These are phyloP conservation scores for Eidolon helvum DNA, from an alignment of 2,113 vertebrate genomes.

Conservation along the genomic window DNA sequence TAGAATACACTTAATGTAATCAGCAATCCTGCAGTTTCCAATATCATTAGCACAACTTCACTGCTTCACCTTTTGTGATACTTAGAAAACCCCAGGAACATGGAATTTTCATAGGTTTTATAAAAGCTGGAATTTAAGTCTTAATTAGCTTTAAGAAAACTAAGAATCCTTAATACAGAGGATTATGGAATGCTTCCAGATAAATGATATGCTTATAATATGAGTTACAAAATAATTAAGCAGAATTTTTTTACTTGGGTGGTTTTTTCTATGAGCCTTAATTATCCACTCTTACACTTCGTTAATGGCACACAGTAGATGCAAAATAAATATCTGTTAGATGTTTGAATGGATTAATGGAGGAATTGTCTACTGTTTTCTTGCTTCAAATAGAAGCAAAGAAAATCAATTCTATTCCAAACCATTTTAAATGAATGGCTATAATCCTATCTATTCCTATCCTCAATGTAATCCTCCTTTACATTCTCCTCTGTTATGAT, in stretches of 20 bases:
- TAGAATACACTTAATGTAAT: neutral
- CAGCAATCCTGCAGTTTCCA: neutral
- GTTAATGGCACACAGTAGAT: neutral
- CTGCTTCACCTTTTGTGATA: neutral
- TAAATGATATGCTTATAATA: conserved; percentile 30
- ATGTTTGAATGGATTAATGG: neutral
- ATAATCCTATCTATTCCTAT: neutral
- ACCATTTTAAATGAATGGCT: conserved; percentile 50
- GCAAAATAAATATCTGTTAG: conserved; percentile 5
- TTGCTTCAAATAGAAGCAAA: conserved; percentile 15
- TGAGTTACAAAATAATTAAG: conserved; percentile 15
- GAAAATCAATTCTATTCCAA: conserved; percentile 27
- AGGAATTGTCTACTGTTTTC: neutral
- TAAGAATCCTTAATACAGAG: neutral
- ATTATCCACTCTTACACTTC: neutral
- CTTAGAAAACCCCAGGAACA: neutral
- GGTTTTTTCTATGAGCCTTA: neutral
- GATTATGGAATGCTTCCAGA: neutral
- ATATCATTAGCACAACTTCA: neutral
- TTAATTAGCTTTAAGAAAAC: neutral
- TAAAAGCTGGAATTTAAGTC: neutral
- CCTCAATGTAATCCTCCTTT: neutral
- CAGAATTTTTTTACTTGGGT: neutral
- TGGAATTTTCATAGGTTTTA: neutral
- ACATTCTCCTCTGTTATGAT: conserved; percentile 41